Evolutionary conservation across 2,113 vertebrate species (phyloP).

Genomic region (Ammodytes dubius): DNA sequence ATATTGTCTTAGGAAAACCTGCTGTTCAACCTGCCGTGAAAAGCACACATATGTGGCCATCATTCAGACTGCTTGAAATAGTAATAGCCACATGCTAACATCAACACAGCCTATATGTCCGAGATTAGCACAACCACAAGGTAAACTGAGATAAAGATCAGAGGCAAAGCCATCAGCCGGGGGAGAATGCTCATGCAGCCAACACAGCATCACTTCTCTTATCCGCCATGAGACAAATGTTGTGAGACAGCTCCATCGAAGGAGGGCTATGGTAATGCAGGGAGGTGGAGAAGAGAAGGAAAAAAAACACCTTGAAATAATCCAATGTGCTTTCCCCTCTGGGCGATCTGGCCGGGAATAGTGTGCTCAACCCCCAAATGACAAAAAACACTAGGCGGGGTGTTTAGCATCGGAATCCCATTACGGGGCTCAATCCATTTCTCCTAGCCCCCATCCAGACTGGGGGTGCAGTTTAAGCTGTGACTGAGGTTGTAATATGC

Average conservation of each 20-base stretch:
- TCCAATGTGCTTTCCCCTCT: constrained; percentile 70
- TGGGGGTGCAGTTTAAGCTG: constrained; percentile 62
- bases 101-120: not conserved
- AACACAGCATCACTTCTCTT: constrained; percentile 38
- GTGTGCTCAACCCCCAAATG: constrained; percentile 74
- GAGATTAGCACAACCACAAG: constrained; percentile 1
- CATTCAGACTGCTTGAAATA: no score
- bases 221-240: constrained; percentile 72
- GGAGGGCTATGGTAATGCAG: constrained; percentile 57
- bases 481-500: constrained; percentile 46
- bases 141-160: constrained; percentile 35
- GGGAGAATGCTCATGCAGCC: constrained; percentile 41
- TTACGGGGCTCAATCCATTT: constrained; percentile 76
- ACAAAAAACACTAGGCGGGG: constrained; percentile 73
- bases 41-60: not conserved
- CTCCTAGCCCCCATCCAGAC: constrained; percentile 59
- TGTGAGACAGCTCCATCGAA: constrained; percentile 50
- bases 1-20: not conserved
- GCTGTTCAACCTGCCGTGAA: not conserved
- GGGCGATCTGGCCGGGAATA: constrained; percentile 69
- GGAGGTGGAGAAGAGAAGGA: not conserved
- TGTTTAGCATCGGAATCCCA: constrained; percentile 84
- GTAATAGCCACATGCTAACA: no score
- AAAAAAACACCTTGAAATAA: constrained; percentile 65
- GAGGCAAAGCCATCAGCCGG: constrained; percentile 41